Percentiles rank a stretch among this genome's conserved stretches.
These are phyloP conservation scores for Percopsis transmontana DNA, from an alignment of 2,113 vertebrate genomes.

Conservation along the genomic window DNA sequence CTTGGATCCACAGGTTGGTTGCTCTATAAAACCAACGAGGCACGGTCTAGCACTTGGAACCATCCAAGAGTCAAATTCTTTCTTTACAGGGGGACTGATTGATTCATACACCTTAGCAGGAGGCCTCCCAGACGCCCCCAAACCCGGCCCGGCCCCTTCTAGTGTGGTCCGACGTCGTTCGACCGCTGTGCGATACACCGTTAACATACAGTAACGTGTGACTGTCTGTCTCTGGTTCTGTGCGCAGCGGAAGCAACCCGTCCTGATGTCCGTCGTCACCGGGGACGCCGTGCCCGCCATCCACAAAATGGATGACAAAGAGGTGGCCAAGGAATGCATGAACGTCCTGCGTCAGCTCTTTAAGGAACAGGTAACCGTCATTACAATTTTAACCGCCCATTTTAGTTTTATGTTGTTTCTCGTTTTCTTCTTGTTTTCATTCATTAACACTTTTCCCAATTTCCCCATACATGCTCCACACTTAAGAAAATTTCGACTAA, in stretches of 20 bases:
- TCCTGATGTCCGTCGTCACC: constrained; percentile 93
- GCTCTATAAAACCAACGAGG: background rate
- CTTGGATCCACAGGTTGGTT: constrained; percentile 90
- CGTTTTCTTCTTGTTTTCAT: background rate
- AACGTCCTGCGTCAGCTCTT: constrained; percentile 88
- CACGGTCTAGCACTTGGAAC: too few relatives aligned
- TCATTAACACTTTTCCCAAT: background rate
- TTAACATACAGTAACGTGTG: too few relatives aligned
- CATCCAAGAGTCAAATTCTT: too few relatives aligned
- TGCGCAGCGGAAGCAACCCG: constrained; percentile 85
- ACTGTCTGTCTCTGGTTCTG: constrained; percentile 7
- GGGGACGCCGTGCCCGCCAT: constrained; percentile 86
- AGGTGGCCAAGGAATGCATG: constrained; percentile 89
- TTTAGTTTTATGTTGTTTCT: background rate
- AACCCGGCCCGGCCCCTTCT: too few relatives aligned
- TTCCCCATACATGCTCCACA: too few relatives aligned
- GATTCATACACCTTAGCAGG: too few relatives aligned
- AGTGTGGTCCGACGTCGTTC: too few relatives aligned
- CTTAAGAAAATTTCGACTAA: too few relatives aligned
- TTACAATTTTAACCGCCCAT: background rate
- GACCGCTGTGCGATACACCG: too few relatives aligned
- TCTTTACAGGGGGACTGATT: too few relatives aligned
- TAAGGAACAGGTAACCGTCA: constrained; percentile 88
- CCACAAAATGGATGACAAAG: constrained; percentile 84
- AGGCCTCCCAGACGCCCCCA: too few relatives aligned